phyloP scores from a whole-genome alignment of 2,113 vertebrate genomes.

The Dicerorhinus sumatrensis region DNA sequence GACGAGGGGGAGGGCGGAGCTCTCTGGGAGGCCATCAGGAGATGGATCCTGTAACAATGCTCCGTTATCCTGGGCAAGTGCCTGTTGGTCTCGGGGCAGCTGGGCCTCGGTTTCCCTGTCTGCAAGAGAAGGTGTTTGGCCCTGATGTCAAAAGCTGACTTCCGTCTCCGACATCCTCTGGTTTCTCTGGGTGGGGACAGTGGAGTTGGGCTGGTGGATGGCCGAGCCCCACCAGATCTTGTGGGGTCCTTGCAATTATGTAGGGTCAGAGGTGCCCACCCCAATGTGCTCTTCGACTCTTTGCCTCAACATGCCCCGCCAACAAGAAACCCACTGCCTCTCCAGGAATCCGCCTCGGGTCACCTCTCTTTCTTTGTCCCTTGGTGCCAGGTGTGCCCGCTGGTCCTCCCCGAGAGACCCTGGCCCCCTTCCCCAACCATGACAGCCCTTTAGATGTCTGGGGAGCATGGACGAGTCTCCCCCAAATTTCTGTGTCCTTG shows the following conservation, averaged over 20 bases:
- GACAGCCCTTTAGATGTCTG: background rate
- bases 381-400: background rate
- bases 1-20: background rate
- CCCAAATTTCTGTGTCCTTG: background rate
- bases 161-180: background rate
- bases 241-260: background rate
- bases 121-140: background rate
- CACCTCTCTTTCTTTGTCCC: background rate
- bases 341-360: background rate
- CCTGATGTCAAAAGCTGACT: background rate
- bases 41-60: background rate
- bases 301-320: background rate
- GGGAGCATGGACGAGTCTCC: too few species aligned
- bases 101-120: background rate
- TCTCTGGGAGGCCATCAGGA: rapidly evolving
- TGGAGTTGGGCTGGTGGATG: background rate
- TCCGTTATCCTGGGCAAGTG: background rate
- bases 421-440: background rate
- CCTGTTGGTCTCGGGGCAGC: background rate
- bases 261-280: background rate
- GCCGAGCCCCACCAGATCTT: background rate
- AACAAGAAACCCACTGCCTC: background rate
- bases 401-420: background rate
- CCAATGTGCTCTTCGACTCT: background rate
- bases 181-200: background rate